Evolutionary conservation across 2,888 invertebrate species (phyloP), one percentile per base, ranked within the genome.

Genomic region (Caenorhabditis macrosperma): DNA sequence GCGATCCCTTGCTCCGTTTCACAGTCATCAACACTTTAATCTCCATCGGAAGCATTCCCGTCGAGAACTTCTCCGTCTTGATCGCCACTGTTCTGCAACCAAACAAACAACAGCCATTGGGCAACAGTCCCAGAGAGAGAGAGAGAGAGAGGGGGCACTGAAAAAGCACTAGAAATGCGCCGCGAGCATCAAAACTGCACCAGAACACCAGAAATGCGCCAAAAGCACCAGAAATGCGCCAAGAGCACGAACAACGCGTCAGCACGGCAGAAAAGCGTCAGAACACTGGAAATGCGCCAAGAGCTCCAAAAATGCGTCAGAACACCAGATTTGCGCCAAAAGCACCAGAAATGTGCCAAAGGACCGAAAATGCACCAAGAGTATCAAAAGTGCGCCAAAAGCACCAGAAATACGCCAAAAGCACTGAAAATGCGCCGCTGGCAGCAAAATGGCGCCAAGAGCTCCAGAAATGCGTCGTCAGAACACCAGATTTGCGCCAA

Each of bases 11-110:
- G 15, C 68, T 52, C 20, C 59, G 46, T 17, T 67, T 76, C 59
- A 82, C 76, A 24, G 54, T 54, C 46, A 77, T 60, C 12, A 82
- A 54, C 30, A 84, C 81, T 28, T 81, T 81, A 24, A 81, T 75
- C 24, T 81, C 81, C 64, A 77, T 81, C 20, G 81, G 76, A 10
- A 81, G 63, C 81, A 81, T 81, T 41, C 64, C 74, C 9, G 69
- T 81, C 24, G 81, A 67, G 48, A 63, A 61, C 22, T 81, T 81
- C 26, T 81, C 81, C 17, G 69, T 68, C 52, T 81, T 81, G 26
- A 81, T 67, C 1, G 81, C 81, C 15, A 81, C 61, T 0, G 72
- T 38, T 64, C 81, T 81, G 54, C 1, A 76, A 52, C 24, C 2
- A 44, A 44, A 17, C n/a, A n/a, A n/a, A n/a, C n/a, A n/a, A n/a